Evolutionary conservation across 2,113 vertebrate species (phyloP).

Genomic region (Falco punctatus): DNA sequence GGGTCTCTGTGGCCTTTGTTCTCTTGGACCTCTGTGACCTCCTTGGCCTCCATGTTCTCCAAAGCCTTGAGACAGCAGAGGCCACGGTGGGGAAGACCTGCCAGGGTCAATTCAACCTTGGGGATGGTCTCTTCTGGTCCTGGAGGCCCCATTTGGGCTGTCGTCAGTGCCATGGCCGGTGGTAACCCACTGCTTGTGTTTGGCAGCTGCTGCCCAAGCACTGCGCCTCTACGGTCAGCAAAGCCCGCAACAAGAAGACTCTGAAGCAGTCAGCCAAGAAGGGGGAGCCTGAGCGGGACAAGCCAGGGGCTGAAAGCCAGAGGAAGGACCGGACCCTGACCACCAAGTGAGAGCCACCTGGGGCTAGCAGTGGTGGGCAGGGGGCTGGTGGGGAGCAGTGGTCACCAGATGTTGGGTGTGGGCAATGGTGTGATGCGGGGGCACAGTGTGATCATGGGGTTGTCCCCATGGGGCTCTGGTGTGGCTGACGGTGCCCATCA

Average conservation of each 20-base stretch:
- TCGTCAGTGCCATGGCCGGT: rapidly evolving
- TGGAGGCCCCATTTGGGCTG: rapidly evolving
- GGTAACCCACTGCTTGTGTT: rapidly evolving
- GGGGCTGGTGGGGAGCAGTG: not conserved
- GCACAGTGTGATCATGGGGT: rapidly evolving
- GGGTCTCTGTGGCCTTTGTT: not conserved
- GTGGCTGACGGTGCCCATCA: not conserved
- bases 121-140: rapidly evolving
- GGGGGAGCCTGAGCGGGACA: conserved; percentile 84
- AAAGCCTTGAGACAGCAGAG: not conserved
- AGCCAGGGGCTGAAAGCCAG: conserved; percentile 89
- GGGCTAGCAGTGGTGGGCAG: not conserved
- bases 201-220: conserved; percentile 89
- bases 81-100: not conserved
- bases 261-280: conserved; percentile 81
- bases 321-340: conserved; percentile 85
- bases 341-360: conserved; percentile 79
- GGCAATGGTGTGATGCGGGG: not conserved
- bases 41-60: not conserved
- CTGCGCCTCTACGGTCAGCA: conserved; percentile 86
- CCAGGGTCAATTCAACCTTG: rapidly evolving
- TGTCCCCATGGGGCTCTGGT: not conserved
- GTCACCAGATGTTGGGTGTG: not conserved
- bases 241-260: conserved; percentile 84
- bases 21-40: not conserved